These are phyloP conservation scores for Crotalus viridis DNA, from an alignment of 2,113 vertebrate genomes.

Conservation along the genomic window DNA sequence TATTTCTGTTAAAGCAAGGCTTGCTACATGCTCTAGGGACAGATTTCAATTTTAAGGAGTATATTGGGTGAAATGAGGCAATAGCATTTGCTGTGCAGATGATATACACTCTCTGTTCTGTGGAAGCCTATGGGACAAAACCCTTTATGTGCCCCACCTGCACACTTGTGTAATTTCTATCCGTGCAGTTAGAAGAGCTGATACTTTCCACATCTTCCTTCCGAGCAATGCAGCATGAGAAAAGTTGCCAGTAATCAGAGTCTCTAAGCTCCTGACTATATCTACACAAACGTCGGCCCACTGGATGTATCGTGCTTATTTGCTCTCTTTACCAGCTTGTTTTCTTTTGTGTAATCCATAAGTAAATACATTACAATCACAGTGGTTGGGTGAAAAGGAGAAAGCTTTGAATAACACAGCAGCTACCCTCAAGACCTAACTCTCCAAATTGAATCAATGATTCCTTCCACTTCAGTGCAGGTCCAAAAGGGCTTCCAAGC, in stretches of 20 bases:
- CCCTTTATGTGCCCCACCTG: neutral
- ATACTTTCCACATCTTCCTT: conserved; percentile 28
- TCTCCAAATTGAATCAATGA: neutral
- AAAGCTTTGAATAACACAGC: conserved; percentile 9
- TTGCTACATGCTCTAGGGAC: neutral
- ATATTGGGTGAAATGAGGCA: neutral
- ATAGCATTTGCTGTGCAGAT: neutral
- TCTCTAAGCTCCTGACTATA: conserved; percentile 44
- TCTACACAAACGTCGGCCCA: neutral
- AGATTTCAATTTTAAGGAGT: neutral
- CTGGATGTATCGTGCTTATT: neutral
- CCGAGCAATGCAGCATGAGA: neutral
- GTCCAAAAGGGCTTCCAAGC: rapidly evolving
- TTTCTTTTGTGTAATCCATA: conserved; percentile 49
- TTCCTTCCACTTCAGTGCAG: rapidly evolving
- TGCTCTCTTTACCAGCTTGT: conserved; percentile 24
- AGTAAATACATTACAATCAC: conserved; percentile 53
- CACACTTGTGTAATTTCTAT: neutral
- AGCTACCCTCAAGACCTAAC: neutral
- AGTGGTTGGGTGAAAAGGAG: conserved; percentile 25
- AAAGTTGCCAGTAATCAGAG: conserved; percentile 7
- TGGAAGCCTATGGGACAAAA: neutral
- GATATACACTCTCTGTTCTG: neutral
- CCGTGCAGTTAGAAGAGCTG: neutral
- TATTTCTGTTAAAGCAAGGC: neutral